Evolutionary conservation across 2,113 vertebrate genomes (phyloP).

Genomic region (Acrocephalus arundinaceus): DNA sequence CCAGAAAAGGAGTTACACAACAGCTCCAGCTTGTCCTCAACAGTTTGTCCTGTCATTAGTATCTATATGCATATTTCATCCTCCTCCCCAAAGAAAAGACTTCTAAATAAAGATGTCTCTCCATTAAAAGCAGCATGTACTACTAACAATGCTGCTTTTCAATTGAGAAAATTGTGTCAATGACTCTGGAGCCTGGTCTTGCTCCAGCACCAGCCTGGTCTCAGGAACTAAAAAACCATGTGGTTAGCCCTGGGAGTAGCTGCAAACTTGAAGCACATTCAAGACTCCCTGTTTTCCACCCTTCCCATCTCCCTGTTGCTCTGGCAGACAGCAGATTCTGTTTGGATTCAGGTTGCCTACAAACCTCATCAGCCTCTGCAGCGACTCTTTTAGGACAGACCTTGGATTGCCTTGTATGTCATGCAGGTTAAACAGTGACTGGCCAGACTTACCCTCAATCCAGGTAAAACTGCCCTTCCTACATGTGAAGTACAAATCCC

Average conservation of each 20-base stretch:
- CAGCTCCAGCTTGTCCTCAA: neutral
- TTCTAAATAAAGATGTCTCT: neutral
- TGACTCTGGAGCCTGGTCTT: neutral
- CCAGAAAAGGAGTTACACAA: neutral
- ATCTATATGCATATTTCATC: neutral
- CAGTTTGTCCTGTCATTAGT: neutral
- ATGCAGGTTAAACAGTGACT: neutral
- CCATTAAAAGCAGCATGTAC: neutral
- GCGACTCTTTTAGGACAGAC: neutral
- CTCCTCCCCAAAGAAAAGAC: neutral
- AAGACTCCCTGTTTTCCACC: neutral
- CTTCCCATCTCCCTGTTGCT: neutral
- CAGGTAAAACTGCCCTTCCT: neutral
- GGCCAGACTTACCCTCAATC: neutral
- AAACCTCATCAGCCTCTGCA: neutral
- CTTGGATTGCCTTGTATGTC: neutral
- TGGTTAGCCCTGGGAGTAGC: neutral
- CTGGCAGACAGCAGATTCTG: neutral
- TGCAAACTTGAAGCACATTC: neutral
- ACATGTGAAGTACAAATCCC: fast-evolving
- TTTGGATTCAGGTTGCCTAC: neutral
- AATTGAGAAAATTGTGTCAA: neutral
- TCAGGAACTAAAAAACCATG: neutral
- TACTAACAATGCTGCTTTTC: neutral
- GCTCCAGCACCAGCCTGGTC: neutral